Conservation (phyloP, 2,888 invertebrate genomes). For the Hedychridium roseum region DNA sequence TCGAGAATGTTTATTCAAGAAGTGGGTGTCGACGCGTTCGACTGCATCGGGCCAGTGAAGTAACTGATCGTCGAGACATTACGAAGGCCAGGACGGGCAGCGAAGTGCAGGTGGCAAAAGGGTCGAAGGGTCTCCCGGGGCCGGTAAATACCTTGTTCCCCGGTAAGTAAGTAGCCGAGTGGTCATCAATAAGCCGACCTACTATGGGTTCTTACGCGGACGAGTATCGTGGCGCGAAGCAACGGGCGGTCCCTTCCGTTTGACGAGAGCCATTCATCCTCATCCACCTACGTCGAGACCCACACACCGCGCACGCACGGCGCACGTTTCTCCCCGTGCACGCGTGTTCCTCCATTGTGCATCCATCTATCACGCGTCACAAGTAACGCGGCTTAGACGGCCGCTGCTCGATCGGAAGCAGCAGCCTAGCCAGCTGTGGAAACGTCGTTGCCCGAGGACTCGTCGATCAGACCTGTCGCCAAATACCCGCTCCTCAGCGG, state of each 20-base stretch:
- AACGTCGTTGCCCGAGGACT: slow-evolving; percentile 20
- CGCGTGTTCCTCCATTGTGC: slow-evolving; percentile 52
- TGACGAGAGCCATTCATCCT: slow-evolving; percentile 64
- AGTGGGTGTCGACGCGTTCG: too few relatives aligned
- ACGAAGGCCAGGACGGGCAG: too few relatives aligned
- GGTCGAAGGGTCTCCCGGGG: slow-evolving; percentile 9
- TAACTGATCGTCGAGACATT: too few relatives aligned
- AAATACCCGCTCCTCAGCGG: too few relatives aligned
- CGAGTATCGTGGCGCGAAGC: slow-evolving; percentile 60
- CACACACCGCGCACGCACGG: slow-evolving; percentile 37
- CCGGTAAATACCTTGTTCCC: slow-evolving; percentile 48
- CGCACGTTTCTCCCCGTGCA: slow-evolving; percentile 14
- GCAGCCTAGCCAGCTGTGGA: too few relatives aligned
- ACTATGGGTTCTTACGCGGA: slow-evolving; percentile 46
- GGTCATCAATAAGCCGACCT: slow-evolving; percentile 58
- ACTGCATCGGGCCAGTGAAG: too few relatives aligned
- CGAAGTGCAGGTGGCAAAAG: slow-evolving; percentile 19
- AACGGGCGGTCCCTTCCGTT: slow-evolving; percentile 63
- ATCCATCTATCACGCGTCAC: slow-evolving; percentile 59
- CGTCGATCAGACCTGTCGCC: slow-evolving; percentile 27
- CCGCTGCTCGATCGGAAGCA: slow-evolving; percentile 25
- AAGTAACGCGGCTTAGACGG: slow-evolving; percentile 41
- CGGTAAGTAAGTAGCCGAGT: slow-evolving; percentile 53
- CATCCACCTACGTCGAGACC: slow-evolving; percentile 61
- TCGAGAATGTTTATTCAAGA: too few relatives aligned